Conservation (phyloP, 2,888 invertebrate species). For the Eudemis profundana region DNA sequence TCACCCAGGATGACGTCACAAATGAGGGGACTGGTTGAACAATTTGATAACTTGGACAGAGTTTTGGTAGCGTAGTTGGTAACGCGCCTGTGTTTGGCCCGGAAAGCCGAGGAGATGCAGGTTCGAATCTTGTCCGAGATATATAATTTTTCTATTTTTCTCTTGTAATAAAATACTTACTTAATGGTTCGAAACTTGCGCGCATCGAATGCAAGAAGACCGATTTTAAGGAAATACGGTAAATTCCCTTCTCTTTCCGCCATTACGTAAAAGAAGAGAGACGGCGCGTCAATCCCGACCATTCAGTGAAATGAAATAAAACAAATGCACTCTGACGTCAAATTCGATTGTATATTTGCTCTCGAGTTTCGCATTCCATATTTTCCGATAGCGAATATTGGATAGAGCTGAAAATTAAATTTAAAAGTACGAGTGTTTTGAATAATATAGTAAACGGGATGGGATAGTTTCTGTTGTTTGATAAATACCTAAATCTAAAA, state of each 20-base stretch:
- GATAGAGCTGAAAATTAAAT: constrained; percentile 39
- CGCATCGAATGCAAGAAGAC: background rate
- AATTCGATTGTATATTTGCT: constrained; percentile 41
- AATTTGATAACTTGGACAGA: too few species aligned
- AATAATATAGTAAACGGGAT: constrained; percentile 20
- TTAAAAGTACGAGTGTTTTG: constrained; percentile 30
- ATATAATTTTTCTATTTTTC: background rate
- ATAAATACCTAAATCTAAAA: too few species aligned
- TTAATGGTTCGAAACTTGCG: constrained; percentile 3
- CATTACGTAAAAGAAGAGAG: constrained; percentile 8
- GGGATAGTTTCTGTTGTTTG: background rate
- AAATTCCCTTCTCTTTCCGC: constrained; percentile 14
- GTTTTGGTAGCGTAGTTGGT: too few species aligned
- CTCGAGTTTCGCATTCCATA: constrained; percentile 40
- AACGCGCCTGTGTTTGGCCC: too few species aligned
- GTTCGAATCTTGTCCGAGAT: too few species aligned
- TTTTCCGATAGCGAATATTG: constrained; percentile 39
- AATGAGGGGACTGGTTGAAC: too few species aligned
- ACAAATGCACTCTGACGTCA: constrained; percentile 42
- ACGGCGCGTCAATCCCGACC: constrained; percentile 31
- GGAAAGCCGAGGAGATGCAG: too few species aligned
- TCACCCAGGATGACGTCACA: too few species aligned
- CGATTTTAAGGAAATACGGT: background rate
- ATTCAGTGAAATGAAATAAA: constrained; percentile 41
- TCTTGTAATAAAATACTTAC: background rate